phyloP scores from a whole-genome alignment of 2,888 invertebrate species.

The Ferdinandea cuprea region DNA sequence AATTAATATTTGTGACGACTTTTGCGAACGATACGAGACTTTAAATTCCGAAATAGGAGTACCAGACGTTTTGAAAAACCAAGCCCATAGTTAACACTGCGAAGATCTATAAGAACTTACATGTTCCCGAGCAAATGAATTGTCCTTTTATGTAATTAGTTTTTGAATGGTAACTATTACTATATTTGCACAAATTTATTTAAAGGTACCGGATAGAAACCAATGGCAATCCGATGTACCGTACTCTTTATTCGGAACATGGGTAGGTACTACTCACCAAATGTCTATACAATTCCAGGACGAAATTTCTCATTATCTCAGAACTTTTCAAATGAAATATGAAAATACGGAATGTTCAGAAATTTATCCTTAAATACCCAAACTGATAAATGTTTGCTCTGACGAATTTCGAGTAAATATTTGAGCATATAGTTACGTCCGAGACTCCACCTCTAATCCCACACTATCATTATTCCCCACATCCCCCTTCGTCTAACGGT shows the following conservation, averaged over 20 bases:
- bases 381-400: constrained; percentile 84
- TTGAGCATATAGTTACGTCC: too few species aligned
- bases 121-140: constrained; percentile 89
- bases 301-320: constrained; percentile 88
- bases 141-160: constrained; percentile 88
- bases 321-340: constrained; percentile 88
- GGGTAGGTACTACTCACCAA: constrained; percentile 90
- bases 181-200: constrained; percentile 86
- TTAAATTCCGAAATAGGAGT: constrained; percentile 80
- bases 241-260: constrained; percentile 91
- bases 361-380: constrained; percentile 92
- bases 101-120: constrained; percentile 87
- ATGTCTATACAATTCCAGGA: constrained; percentile 81
- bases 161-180: too few species aligned
- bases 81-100: constrained; percentile 85
- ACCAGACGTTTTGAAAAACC: constrained; percentile 79
- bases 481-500: too few species aligned
- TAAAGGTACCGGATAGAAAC: constrained; percentile 90
- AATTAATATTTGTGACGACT: constrained; percentile 79
- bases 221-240: constrained; percentile 91
- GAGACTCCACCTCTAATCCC: too few species aligned
- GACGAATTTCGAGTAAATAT: too few species aligned
- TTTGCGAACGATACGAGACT: constrained; percentile 78
- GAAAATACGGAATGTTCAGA: constrained; percentile 91
- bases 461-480: too few species aligned